A percentile compares a stretch with the other conserved stretches of the same genome.
phyloP scores from a whole-genome alignment of 2,888 invertebrate genomes.

The Brachyopa scutellaris region DNA sequence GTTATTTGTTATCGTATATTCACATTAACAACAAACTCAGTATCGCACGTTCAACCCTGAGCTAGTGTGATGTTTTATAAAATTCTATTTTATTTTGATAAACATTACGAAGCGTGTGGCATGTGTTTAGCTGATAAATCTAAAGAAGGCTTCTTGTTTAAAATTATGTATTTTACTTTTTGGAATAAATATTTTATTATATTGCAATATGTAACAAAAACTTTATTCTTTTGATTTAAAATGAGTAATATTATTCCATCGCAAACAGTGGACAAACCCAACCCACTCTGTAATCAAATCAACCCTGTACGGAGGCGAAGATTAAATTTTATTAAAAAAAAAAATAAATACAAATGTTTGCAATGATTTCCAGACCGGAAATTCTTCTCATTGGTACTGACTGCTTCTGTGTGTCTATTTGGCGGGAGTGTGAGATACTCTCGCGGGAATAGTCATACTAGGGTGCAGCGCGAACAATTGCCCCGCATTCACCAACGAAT shows the following conservation, averaged over 20 bases:
- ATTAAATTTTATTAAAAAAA: slow-evolving; percentile 14
- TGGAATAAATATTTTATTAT: background rate
- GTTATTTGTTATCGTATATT: slow-evolving; percentile 8
- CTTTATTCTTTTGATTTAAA: background rate
- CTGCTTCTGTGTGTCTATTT: background rate
- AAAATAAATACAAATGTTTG: background rate
- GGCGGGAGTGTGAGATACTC: background rate
- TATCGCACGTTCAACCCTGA: background rate
- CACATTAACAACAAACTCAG: background rate
- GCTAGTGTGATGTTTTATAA: no score
- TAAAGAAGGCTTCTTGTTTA: no score
- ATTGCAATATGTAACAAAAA: background rate
- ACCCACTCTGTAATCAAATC: background rate
- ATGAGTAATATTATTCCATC: slow-evolving; percentile 19
- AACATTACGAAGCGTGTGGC: no score
- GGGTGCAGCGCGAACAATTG: slow-evolving; percentile 11
- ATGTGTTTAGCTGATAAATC: no score
- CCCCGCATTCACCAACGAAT: slow-evolving; percentile 5
- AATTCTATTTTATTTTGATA: background rate
- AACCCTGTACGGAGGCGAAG: slow-evolving; percentile 8
- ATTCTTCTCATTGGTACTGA: no score
- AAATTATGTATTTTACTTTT: no score
- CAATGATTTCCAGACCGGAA: slow-evolving; percentile 41
- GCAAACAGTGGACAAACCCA: background rate
- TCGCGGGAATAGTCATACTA: background rate